Percentiles rank a stretch among this genome's conserved stretches.
Conservation (phyloP, 2,113 vertebrate species). For the Amia ocellicauda region DNA sequence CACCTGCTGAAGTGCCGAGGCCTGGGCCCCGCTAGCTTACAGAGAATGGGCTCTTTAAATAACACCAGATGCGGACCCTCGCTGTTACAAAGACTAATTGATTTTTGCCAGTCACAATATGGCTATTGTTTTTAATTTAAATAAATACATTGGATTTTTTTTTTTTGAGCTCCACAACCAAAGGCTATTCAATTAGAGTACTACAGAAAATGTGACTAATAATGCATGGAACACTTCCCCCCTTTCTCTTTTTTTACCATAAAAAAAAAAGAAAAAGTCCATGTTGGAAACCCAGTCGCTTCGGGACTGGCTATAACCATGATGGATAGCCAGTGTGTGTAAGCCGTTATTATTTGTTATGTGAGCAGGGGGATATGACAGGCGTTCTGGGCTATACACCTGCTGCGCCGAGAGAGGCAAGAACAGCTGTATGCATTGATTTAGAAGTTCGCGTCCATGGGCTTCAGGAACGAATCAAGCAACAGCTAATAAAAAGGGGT, state of each 20-base stretch:
- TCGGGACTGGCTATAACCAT: conserved; percentile 79
- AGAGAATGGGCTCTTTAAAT: conserved; percentile 73
- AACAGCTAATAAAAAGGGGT: conserved; percentile 92
- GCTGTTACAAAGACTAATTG: conserved; percentile 80
- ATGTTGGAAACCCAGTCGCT: conserved; percentile 63
- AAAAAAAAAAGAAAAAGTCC: conserved; percentile 28
- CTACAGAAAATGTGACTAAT: conserved; percentile 63
- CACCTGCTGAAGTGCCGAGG: conserved; percentile 78
- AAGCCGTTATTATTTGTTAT: conserved; percentile 96
- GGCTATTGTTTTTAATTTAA: conserved; percentile 75
- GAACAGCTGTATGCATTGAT: conserved; percentile 97
- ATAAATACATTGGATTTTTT: conserved; percentile 61
- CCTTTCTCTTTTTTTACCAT: too few relatives aligned
- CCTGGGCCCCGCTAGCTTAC: conserved; percentile 54
- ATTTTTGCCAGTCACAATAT: conserved; percentile 77
- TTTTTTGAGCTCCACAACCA: conserved; percentile 46
- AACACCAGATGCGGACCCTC: conserved; percentile 85
- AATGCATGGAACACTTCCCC: conserved; percentile 48
- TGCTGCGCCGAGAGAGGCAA: conserved; percentile 86
- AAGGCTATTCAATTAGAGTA: conserved; percentile 69
- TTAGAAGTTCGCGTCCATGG: conserved; percentile 83
- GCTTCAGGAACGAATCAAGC: conserved; percentile 94
- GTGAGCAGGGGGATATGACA: conserved; percentile 87
- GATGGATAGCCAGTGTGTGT: conserved; percentile 92
- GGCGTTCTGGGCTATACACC: conserved; percentile 84